These are phyloP conservation scores for Cephus pulcher DNA, from an alignment of 2,888 invertebrate species.

Conservation along the genomic window DNA sequence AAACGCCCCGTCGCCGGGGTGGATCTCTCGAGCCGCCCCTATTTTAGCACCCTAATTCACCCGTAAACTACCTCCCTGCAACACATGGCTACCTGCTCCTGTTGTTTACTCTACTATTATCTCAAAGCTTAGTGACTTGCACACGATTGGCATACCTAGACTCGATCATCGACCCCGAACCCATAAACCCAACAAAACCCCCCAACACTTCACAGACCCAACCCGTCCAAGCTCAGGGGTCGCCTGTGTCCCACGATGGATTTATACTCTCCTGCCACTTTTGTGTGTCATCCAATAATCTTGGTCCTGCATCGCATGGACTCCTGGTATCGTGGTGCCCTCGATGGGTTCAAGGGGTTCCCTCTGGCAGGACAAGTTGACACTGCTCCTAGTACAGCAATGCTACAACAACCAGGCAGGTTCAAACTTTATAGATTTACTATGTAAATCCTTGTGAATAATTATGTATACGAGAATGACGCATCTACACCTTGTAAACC, in stretches of 20 bases:
- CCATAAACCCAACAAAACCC: too few relatives aligned
- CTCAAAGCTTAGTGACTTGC: constrained; percentile 24
- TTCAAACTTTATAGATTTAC: too few relatives aligned
- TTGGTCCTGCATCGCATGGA: constrained; percentile 38
- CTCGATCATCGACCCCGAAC: background rate
- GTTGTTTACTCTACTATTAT: constrained; percentile 66
- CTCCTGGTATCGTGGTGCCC: constrained; percentile 53
- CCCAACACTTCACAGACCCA: too few relatives aligned
- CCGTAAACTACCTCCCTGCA: constrained; percentile 43
- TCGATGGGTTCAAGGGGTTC: constrained; percentile 53
- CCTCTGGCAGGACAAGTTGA: background rate
- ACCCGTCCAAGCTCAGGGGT: too few relatives aligned
- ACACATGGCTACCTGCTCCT: constrained; percentile 54
- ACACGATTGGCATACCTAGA: background rate
- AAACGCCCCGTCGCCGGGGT: constrained; percentile 52
- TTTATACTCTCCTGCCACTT: constrained; percentile 64
- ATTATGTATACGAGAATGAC: too few relatives aligned
- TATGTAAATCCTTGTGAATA: too few relatives aligned
- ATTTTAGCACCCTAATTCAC: constrained; percentile 47
- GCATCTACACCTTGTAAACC: too few relatives aligned
- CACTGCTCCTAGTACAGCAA: too few relatives aligned
- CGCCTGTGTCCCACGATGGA: constrained; percentile 23
- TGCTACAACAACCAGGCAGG: too few relatives aligned
- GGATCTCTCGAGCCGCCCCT: constrained; percentile 48
- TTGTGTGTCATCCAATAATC: constrained; percentile 64